Base-by-base conservation (phyloP, 2,797 vertebrate species). In the Coendou prehensilis region DNA sequence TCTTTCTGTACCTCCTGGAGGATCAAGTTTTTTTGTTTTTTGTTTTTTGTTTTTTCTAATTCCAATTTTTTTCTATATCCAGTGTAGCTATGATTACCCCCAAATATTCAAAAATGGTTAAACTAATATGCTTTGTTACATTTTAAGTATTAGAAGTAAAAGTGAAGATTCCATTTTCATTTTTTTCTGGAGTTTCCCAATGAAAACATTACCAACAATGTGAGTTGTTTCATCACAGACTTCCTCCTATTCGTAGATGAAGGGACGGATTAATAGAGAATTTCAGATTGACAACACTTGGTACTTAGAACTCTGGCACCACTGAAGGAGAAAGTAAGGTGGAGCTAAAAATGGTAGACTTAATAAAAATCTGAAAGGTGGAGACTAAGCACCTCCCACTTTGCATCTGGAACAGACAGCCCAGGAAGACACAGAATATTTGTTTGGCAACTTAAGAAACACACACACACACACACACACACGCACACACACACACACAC, bases 131-230 rank as follows among this genome's bases (percentile, higher is more conserved):
- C 45, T 45, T 87, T 61, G n/a, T 56, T 3, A 18, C 37, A 33
- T 37, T 87, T 92, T 50, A 89, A 81, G 41, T 41, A 73, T 64
- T 59, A 92, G 79, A 28, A 8, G 33, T 83, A 52, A 86, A 73
- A 79, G n/a, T 54, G 26, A 47, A 56, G 73, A 67, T 75, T 9
- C 22, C 80, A 4, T 59, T 47, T 76, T 76, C 4, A 28, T 54
- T 57, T 1, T 7, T 83, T 71, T n/a, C n/a, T 20, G 56, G 1
- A 8, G 2, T 91, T 90, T 82, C 52, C 33, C 23, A 86, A 84
- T 4, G 41, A 26, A 20, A 87, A 30, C 0, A 28, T 71, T 69
- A 59, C 33, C 87, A 52, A 30, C 0, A 15, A 2, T 37, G 15
- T 78, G 50, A 23, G 0, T 15, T 81, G n/a, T 79, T 50, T 8